phyloP scores from a whole-genome alignment of 2,888 invertebrate species.

The Seira sanloemensis region DNA sequence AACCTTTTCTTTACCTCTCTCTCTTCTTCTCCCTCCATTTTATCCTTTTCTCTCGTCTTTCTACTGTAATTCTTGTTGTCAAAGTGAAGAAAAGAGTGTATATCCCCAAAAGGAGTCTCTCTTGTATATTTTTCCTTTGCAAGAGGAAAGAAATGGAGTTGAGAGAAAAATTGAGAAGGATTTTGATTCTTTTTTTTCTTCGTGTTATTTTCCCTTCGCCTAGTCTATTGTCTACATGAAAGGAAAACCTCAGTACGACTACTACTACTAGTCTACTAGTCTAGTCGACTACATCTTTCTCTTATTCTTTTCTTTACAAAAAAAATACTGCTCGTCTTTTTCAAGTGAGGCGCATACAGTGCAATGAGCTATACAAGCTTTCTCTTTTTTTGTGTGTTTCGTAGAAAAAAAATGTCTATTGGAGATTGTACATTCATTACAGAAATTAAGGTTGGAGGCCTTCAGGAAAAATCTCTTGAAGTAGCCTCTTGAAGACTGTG shows the following conservation, averaged over 20 bases:
- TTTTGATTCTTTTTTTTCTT: not conserved
- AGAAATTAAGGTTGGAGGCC: too few relatives aligned
- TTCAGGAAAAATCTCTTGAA: too few relatives aligned
- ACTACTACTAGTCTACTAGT: too few relatives aligned
- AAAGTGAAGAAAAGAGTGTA: not conserved
- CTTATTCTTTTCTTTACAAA: not conserved
- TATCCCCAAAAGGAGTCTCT: not conserved
- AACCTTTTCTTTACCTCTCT: constrained; percentile 40
- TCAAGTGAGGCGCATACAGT: not conserved
- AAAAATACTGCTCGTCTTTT: not conserved
- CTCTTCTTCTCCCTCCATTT: constrained; percentile 9
- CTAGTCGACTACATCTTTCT: not conserved
- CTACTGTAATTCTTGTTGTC: not conserved
- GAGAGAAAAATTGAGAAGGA: constrained; percentile 16
- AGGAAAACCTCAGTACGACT: constrained; percentile 36
- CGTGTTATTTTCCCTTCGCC: constrained; percentile 2
- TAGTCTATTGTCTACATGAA: not conserved
- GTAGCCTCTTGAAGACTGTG: too few relatives aligned
- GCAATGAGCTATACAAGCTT: not conserved
- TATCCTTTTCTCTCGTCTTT: not conserved
- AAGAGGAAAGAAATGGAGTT: not conserved
- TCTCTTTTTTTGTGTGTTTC: too few relatives aligned
- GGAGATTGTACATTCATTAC: too few relatives aligned
- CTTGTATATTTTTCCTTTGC: too few relatives aligned
- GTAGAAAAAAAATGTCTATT: too few relatives aligned